These are phyloP conservation scores for Pseudochirops cupreus DNA, from an alignment of 2,797 vertebrate species.

Conservation along the genomic window DNA sequence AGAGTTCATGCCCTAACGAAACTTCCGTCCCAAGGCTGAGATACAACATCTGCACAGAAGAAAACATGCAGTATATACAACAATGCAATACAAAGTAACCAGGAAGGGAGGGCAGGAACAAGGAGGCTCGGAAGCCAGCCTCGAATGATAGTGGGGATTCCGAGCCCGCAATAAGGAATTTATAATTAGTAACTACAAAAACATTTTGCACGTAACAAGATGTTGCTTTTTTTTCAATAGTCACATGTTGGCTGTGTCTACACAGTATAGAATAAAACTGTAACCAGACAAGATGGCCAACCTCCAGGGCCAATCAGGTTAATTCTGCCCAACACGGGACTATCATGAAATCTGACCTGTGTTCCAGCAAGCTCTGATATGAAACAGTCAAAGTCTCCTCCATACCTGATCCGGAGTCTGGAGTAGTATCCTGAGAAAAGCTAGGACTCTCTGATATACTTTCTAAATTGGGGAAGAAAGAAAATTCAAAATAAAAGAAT, in stretches of 20 bases:
- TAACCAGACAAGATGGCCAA: neutral
- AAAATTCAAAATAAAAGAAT: neutral
- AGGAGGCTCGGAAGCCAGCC: neutral
- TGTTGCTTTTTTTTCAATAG: neutral
- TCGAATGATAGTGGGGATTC: neutral
- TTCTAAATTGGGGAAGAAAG: constrained; percentile 59
- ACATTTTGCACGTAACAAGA: neutral
- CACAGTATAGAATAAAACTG: neutral
- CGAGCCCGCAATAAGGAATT: neutral
- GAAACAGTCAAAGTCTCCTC: neutral
- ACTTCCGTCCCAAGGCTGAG: neutral
- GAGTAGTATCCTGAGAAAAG: rapidly evolving
- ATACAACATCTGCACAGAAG: neutral
- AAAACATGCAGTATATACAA: neutral
- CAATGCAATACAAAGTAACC: neutral
- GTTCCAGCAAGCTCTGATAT: neutral
- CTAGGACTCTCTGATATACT: neutral
- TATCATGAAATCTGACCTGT: neutral
- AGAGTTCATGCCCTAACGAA: neutral
- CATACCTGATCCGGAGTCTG: constrained; percentile 68
- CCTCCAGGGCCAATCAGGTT: neutral
- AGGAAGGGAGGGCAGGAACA: neutral
- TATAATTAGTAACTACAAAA: neutral
- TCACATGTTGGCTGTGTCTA: neutral
- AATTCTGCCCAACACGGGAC: neutral